A percentile compares a stretch with the other conserved stretches of the same genome.
These are phyloP conservation scores for Pao palembangensis DNA, from an alignment of 2,113 vertebrate genomes.

Conservation along the genomic window DNA sequence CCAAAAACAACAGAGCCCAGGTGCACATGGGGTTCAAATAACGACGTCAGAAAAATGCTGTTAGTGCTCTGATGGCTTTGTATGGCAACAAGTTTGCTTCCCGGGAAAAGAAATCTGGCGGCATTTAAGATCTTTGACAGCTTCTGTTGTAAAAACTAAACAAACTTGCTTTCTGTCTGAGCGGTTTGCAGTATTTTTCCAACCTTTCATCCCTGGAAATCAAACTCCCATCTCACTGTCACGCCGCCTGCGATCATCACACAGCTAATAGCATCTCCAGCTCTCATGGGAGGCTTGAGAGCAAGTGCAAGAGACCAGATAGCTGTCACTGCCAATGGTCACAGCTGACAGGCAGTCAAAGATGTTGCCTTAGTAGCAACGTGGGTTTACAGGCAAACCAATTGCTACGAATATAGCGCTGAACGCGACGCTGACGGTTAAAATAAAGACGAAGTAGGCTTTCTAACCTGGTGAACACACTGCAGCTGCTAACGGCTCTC, in stretches of 20 bases:
- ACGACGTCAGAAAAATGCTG: too few species aligned
- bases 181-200: slow-evolving; percentile 22
- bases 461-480: slow-evolving; percentile 63
- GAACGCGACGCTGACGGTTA: slow-evolving; percentile 45
- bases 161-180: slow-evolving; percentile 28
- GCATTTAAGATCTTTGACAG: too few species aligned
- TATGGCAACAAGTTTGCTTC: too few species aligned
- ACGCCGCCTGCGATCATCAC: slow-evolving; percentile 51
- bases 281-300: slow-evolving; percentile 57
- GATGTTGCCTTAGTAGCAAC: slow-evolving; percentile 28
- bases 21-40: too few species aligned
- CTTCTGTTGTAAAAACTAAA: too few species aligned
- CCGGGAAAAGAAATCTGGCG: too few species aligned
- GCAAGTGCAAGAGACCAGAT: slow-evolving; percentile 40
- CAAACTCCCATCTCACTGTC: slow-evolving; percentile 59
- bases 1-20: too few species aligned
- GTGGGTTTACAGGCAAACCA: slow-evolving; percentile 48
- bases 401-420: slow-evolving; percentile 22
- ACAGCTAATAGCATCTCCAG: slow-evolving; percentile 49
- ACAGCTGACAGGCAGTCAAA: slow-evolving; percentile 25
- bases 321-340: slow-evolving; percentile 32
- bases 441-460: slow-evolving; percentile 54
- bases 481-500: slow-evolving; percentile 57
- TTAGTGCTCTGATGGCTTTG: too few species aligned
- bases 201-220: slow-evolving; percentile 58